A percentile compares a stretch with the other conserved stretches of the same genome.
Evolutionary conservation across 2,888 invertebrate genomes (phyloP).

Genomic region (Scaptomyza tumidula): DNA sequence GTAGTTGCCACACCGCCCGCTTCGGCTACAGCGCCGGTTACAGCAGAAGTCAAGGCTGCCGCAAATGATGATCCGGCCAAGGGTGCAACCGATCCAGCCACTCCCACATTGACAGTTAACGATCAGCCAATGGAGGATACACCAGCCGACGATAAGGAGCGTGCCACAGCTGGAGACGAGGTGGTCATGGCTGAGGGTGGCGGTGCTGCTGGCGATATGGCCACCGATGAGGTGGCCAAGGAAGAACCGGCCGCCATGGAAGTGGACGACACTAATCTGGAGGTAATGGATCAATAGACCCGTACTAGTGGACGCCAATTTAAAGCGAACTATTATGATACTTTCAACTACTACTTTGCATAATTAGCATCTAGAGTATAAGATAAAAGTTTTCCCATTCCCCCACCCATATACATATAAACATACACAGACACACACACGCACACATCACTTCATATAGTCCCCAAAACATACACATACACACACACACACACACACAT

Average conservation of each 20-base stretch:
- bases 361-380: conserved; percentile 47
- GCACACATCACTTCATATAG: conserved; percentile 2
- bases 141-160: conserved; percentile 77
- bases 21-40: neutral
- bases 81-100: conserved; percentile 3
- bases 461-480: neutral
- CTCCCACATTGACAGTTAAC: conserved; percentile 73
- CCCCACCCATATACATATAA: conserved; percentile 7
- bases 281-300: conserved; percentile 84
- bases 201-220: conserved; percentile 75
- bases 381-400: conserved; percentile 21
- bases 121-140: conserved; percentile 79
- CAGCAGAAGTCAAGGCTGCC: neutral
- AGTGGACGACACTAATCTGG: conserved; percentile 84
- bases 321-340: conserved; percentile 47
- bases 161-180: conserved; percentile 73
- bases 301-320: conserved; percentile 20
- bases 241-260: conserved; percentile 84
- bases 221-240: conserved; percentile 80
- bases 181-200: conserved; percentile 80
- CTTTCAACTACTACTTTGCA: conserved; percentile 56
- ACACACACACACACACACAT: conserved; percentile 1
- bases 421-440: conserved; percentile 6
- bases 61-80: neutral
- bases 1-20: conserved; percentile 27